Percentiles rank a stretch among this genome's conserved stretches.
phyloP scores from a whole-genome alignment of 2,797 vertebrate species.

The Hirundo rustica region DNA sequence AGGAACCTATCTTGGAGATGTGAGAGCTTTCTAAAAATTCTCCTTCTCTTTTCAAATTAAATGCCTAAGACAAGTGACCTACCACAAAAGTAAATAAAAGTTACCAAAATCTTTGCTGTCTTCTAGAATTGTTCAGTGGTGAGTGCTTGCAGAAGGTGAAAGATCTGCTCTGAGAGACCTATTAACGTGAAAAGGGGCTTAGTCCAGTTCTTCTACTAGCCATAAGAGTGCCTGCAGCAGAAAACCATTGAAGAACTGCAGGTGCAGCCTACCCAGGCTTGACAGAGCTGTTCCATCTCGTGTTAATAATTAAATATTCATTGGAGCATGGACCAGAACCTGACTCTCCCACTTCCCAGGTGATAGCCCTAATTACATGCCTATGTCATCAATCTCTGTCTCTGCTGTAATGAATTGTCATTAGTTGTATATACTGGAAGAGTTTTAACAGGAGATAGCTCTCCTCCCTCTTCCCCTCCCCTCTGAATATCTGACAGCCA shows the following conservation, averaged over 20 bases:
- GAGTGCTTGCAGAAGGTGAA: background rate
- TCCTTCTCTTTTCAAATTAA: background rate
- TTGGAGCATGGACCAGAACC: constrained; percentile 65
- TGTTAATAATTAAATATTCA: constrained; percentile 72
- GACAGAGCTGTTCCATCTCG: constrained; percentile 61
- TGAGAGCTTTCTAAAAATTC: background rate
- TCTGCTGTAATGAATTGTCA: constrained; percentile 60
- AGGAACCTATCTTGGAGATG: background rate
- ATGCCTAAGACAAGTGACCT: background rate
- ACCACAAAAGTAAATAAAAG: background rate
- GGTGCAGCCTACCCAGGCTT: constrained; percentile 43
- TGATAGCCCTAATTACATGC: constrained; percentile 65
- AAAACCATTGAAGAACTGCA: constrained; percentile 50
- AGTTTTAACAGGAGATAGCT: constrained; percentile 42
- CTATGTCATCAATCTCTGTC: constrained; percentile 68
- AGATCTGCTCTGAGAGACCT: background rate
- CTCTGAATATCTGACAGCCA: background rate
- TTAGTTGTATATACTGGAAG: constrained; percentile 55
- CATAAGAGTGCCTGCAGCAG: background rate
- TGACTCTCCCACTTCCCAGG: constrained; percentile 63
- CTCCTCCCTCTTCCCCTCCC: background rate
- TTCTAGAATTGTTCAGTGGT: background rate
- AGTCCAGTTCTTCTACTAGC: background rate
- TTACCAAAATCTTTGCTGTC: background rate
- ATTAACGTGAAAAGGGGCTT: background rate